Conservation (phyloP, 1,140 invertebrate species). For the Pissodes strobi region DNA sequence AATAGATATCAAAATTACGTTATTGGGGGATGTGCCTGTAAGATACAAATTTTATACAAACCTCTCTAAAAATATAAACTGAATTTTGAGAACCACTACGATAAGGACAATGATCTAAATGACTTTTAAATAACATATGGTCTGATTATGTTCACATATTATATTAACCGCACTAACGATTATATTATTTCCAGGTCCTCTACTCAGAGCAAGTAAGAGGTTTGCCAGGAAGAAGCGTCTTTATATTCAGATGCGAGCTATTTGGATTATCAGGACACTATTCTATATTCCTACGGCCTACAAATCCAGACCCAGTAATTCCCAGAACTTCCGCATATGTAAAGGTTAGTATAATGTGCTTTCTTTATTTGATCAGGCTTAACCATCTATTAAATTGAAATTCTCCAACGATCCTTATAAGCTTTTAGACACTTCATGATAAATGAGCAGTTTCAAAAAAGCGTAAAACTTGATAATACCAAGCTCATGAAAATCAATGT, state of each 20-base stretch:
- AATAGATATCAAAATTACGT: too few species aligned
- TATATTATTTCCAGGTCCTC: constrained; percentile 57
- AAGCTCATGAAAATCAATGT: not conserved
- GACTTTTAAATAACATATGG: not conserved
- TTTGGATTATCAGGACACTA: constrained; percentile 81
- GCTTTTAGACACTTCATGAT: too few species aligned
- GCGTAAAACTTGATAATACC: not conserved
- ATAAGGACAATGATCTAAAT: too few species aligned
- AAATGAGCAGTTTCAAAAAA: not conserved
- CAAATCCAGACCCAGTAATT: constrained; percentile 60
- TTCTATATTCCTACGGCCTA: constrained; percentile 66
- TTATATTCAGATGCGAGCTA: constrained; percentile 72
- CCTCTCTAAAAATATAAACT: not conserved
- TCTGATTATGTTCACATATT: not conserved
- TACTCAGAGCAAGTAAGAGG: constrained; percentile 72
- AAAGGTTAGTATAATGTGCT: constrained; percentile 67
- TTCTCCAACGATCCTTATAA: not conserved
- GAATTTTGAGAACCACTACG: not conserved
- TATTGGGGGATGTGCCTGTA: too few species aligned
- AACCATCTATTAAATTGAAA: not conserved
- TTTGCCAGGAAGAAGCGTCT: constrained; percentile 66
- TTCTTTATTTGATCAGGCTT: too few species aligned
- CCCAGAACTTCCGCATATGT: constrained; percentile 68
- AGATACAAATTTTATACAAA: too few species aligned
- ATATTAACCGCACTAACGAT: not conserved